Evolutionary conservation across 2,888 invertebrate genomes (phyloP), one percentile per base, ranked within the genome.

Genomic region (Galerucella pusilla): DNA sequence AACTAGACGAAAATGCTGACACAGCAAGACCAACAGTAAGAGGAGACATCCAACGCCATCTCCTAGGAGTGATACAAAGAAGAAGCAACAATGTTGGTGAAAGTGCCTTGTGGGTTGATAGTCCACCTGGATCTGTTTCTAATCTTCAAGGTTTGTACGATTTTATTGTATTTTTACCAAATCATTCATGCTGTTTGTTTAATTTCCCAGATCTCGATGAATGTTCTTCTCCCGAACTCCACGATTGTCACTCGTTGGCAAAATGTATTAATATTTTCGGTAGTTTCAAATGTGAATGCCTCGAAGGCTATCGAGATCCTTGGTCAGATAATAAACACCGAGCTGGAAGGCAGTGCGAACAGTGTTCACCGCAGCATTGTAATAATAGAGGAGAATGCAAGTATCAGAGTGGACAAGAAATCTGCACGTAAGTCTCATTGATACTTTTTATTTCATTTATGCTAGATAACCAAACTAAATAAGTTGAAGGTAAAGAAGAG

Each of bases 71-170:
- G 0, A 93, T 97, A 71, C 92, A 94, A 71, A 89, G 95, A 1
- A 90, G 96, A 14, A 93, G 94, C 80, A 96, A 97, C 87, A 96
- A 97, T 85, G 93, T 97, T 46, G 97, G 97, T 0, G 93, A 94
- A 61, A 96, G 96, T 4, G 94, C 94, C 0, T 88, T 97, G 0
- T 96, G 93, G 90, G 96, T 96, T 0, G 95, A 95, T 80, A 92
- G 93, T 1, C 94, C 94, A 0, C 92, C 93, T 0, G 96, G 95
- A 20, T 93, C 95, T 0, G 92, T 96, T 16, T 92, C 94, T 0
- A 92, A 93, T 52, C 86, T 96, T 16, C 91, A 91, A 87, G 94
- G 93, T 93, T 82, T 83, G 60, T 70, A 14, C 28, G 42, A 66
- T 66, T 69, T 45, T 20, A 25, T 25, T 3, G 25, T 42, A 60